Evolutionary conservation across 1,140 invertebrate genomes (phyloP).

Genomic region (Drosophila teissieri): DNA sequence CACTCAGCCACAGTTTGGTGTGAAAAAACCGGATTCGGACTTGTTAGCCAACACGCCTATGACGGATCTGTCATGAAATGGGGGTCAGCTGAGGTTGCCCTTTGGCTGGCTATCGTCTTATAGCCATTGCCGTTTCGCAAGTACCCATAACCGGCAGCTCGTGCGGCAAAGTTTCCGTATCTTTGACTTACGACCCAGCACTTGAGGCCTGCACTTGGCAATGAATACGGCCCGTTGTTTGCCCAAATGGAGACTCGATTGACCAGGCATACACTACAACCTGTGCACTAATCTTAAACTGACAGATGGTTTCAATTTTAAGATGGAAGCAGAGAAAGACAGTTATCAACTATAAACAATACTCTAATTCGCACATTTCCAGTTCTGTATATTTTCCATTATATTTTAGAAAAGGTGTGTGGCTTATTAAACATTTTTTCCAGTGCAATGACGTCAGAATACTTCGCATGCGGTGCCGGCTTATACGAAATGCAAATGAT

Average conservation of each 20-base stretch:
- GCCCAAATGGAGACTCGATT: conserved; percentile 6
- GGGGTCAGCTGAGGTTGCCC: conserved; percentile 38
- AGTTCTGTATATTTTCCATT: not conserved
- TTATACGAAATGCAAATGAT: conserved; percentile 58
- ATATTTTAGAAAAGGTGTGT: not conserved
- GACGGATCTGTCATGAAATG: conserved; percentile 43
- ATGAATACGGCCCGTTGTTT: conserved; percentile 40
- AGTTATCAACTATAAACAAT: no score
- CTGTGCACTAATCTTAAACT: no score
- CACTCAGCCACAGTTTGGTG: conserved; percentile 54
- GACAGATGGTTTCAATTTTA: not conserved
- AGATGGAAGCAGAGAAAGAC: no score
- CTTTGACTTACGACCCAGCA: conserved; percentile 47
- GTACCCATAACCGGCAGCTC: conserved; percentile 1
- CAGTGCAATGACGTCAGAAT: conserved; percentile 13
- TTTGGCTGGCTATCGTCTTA: conserved; percentile 6
- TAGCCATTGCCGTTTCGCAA: conserved; percentile 18
- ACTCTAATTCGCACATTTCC: no score
- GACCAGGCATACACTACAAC: not conserved
- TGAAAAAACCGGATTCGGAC: conserved; percentile 49
- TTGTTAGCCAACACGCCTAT: conserved; percentile 35
- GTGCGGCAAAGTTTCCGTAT: conserved; percentile 11
- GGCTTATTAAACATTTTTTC: not conserved
- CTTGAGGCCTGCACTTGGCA: conserved; percentile 44
- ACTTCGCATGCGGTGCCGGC: conserved; percentile 29